Evolutionary conservation across 1,140 invertebrate genomes (phyloP), one percentile per base, ranked within the genome.

Genomic region (Trichonephila inaurata): DNA sequence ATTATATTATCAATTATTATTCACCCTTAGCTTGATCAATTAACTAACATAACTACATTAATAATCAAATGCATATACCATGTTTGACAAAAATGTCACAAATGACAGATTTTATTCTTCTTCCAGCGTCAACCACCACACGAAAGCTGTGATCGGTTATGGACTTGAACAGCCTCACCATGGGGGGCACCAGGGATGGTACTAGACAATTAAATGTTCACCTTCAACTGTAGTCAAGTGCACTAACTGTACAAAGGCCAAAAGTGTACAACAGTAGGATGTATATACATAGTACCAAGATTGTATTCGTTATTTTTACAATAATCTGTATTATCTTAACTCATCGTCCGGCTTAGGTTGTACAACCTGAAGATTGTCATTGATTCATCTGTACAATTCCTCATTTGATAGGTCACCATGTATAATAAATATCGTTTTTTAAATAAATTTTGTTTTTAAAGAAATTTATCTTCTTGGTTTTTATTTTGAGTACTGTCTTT

Each of bases 51-150:
- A 7, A 51, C 51, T 28, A 28, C 10, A 12, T 51, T 51, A 7
- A 51, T 51, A 51, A 51, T 40, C 51, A 51, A 51, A 51, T 51
- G 51, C 7, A 51, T 51, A 28, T 69, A 28, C 21, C 4, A 82
- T 82, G 18, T 51, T 16, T 82, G 14, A 28, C 14, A 69, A 3
- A 28, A 69, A 24, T 24, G 7, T 69, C 0, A 24, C 16, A 10
- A 88, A 40, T 89, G 19, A 89, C 40, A 44, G 8, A 0, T 72
- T 8, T 83, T 62, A 62, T 28, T 77, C 12, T 77, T 28, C 86
- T 89, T 93, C n/a, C 28, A 94, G 93, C 16, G 93, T 94, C 87
- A 88, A 94, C 62, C 93, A 94, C 81, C 93, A 94, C 88, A 94
- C 93, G 10, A 94, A 94, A n/a, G 93, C 93, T 66, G 93, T 94